Conservation (phyloP, 2,113 vertebrate species). For the Ophiodon elongatus region DNA sequence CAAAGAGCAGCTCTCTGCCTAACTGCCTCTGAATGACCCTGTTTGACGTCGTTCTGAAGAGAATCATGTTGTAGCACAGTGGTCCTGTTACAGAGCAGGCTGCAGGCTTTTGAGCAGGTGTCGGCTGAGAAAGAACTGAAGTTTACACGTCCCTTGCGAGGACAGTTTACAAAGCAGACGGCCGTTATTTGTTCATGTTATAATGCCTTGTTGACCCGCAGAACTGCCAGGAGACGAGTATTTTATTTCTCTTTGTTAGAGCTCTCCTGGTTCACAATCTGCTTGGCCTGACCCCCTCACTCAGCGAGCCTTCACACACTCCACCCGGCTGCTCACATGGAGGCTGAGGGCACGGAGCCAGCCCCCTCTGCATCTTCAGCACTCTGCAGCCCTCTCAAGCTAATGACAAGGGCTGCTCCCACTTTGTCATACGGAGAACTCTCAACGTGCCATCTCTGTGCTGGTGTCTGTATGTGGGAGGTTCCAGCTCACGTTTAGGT, state of each 20-base stretch:
- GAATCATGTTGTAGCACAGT: conserved; percentile 31
- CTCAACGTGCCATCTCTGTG: conserved; percentile 15
- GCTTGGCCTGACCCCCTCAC: conserved; percentile 40
- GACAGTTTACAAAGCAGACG: conserved; percentile 21
- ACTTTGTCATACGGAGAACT: conserved; percentile 49
- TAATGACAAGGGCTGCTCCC: conserved; percentile 61
- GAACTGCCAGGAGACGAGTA: conserved; percentile 29
- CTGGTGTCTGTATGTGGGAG: conserved; percentile 7
- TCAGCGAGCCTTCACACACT: conserved; percentile 43
- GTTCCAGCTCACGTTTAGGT: conserved; percentile 22
- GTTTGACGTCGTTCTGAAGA: conserved; percentile 59
- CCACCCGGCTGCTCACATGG: conserved; percentile 40
- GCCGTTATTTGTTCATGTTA: background rate
- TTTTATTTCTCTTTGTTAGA: conserved; percentile 21
- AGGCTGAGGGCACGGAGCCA: conserved; percentile 54
- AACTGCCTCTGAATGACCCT: conserved; percentile 67
- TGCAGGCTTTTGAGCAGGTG: conserved; percentile 37
- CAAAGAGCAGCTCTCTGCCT: conserved; percentile 68
- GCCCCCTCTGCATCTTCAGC: conserved; percentile 50
- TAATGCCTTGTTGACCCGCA: conserved; percentile 35
- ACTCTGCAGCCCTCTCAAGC: conserved; percentile 58
- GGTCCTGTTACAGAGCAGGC: conserved; percentile 38
- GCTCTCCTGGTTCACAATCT: conserved; percentile 36
- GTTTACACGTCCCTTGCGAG: conserved; percentile 15
- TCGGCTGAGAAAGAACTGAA: conserved; percentile 40